phyloP scores from a whole-genome alignment of 2,888 invertebrate genomes.

The Dendrolimus houi region DNA sequence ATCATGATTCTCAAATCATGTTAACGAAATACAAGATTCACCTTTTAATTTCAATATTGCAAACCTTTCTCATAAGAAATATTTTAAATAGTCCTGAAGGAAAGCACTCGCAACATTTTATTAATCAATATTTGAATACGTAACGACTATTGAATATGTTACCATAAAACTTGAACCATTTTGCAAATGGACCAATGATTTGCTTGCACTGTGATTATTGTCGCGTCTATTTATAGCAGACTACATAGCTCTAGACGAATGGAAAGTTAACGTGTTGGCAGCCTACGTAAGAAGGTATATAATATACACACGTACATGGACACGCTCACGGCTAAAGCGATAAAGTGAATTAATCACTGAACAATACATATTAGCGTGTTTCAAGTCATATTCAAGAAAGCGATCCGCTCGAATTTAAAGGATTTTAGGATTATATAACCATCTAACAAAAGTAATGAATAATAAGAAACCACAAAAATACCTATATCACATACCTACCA shows the following conservation, averaged over 20 bases:
- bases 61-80: too few relatives aligned
- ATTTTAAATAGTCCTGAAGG: background rate
- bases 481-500: too few relatives aligned
- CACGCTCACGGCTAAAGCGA: conserved; percentile 4
- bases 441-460: background rate
- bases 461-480: too few relatives aligned
- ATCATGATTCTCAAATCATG: conserved; percentile 21
- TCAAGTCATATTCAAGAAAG: background rate
- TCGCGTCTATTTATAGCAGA: conserved; percentile 60
- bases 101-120: background rate
- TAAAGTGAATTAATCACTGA: conserved; percentile 3
- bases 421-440: background rate
- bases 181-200: conserved; percentile 29
- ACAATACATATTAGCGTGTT: conserved; percentile 1
- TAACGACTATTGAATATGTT: background rate
- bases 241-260: conserved; percentile 50
- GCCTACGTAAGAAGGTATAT: conserved; percentile 28
- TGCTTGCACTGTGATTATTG: conserved; percentile 48
- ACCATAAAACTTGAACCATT: background rate
- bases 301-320: conserved; percentile 14
- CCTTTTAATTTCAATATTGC: background rate
- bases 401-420: background rate
- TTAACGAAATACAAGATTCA: conserved; percentile 10
- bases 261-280: conserved; percentile 67
- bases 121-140: background rate